Conservation (phyloP, 2,797 vertebrate species). For the Hirundo rustica region DNA sequence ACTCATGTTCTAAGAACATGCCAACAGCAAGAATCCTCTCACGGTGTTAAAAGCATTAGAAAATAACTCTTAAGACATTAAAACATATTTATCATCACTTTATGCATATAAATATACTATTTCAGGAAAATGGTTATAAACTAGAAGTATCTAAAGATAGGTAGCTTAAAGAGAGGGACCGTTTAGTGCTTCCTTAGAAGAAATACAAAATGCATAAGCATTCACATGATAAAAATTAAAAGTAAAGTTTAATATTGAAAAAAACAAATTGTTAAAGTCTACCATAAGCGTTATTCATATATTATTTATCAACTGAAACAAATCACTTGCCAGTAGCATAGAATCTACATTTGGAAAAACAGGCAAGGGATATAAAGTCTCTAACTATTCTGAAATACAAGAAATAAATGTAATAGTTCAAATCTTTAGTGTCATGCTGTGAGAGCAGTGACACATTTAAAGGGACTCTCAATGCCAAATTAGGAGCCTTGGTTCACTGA, state of each 20-base stretch:
- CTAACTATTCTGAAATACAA: background rate
- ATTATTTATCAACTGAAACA: background rate
- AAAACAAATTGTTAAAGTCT: background rate
- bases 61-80: background rate
- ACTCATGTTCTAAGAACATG: background rate
- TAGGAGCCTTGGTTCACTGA: background rate
- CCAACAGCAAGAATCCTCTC: background rate
- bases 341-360: background rate
- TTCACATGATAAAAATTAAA: background rate
- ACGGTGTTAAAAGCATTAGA: background rate
- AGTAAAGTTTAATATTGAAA: background rate
- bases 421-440: background rate
- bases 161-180: background rate
- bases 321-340: background rate
- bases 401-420: background rate
- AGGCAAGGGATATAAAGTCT: background rate
- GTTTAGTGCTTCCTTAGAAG: background rate
- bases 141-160: background rate
- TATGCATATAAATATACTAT: background rate
- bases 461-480: background rate
- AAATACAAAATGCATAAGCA: background rate
- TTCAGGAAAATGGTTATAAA: background rate
- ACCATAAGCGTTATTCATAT: fast-evolving
- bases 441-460: background rate
- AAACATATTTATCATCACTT: background rate